A percentile compares a stretch with the other conserved stretches of the same genome.
Conservation (phyloP, 2,113 vertebrate genomes). For the Antennarius striatus region DNA sequence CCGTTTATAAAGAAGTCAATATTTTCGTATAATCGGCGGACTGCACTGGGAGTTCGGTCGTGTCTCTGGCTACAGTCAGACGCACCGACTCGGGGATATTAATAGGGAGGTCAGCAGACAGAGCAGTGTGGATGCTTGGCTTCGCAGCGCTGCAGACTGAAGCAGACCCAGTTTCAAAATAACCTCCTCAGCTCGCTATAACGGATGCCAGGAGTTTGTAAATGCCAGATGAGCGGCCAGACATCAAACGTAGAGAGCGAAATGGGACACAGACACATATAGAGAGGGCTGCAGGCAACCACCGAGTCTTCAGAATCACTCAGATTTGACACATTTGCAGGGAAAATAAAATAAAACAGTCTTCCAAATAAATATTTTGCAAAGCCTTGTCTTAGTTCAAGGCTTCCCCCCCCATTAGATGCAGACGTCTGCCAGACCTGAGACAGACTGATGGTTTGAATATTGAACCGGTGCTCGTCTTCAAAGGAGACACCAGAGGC, state of each 20-base stretch:
- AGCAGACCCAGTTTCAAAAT: conserved; percentile 41
- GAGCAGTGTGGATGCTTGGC: conserved; percentile 30
- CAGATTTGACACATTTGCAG: conserved; percentile 14
- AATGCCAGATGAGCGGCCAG: conserved; percentile 31
- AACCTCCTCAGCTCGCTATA: conserved; percentile 32
- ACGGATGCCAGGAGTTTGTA: conserved; percentile 39
- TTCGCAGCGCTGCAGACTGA: conserved; percentile 19
- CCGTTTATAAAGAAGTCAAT: conserved; percentile 42
- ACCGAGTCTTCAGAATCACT: neutral
- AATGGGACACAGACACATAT: conserved; percentile 14
- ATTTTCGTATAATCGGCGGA: conserved; percentile 41
- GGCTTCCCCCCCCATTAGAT: too few species aligned
- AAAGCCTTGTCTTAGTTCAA: too few species aligned
- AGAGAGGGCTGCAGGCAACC: conserved; percentile 8
- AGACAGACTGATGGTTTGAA: too few species aligned
- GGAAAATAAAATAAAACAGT: neutral
- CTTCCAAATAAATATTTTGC: too few species aligned
- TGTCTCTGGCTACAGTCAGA: conserved; percentile 27
- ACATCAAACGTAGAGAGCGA: conserved; percentile 26
- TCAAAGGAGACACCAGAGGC: too few species aligned
- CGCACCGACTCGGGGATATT: conserved; percentile 31
- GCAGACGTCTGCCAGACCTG: too few species aligned
- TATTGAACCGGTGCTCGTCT: too few species aligned
- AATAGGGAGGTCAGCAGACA: conserved; percentile 48
- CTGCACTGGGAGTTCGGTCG: conserved; percentile 18